These are phyloP conservation scores for Campoplex nolae DNA, from an alignment of 2,888 invertebrate genomes.

Conservation along the genomic window DNA sequence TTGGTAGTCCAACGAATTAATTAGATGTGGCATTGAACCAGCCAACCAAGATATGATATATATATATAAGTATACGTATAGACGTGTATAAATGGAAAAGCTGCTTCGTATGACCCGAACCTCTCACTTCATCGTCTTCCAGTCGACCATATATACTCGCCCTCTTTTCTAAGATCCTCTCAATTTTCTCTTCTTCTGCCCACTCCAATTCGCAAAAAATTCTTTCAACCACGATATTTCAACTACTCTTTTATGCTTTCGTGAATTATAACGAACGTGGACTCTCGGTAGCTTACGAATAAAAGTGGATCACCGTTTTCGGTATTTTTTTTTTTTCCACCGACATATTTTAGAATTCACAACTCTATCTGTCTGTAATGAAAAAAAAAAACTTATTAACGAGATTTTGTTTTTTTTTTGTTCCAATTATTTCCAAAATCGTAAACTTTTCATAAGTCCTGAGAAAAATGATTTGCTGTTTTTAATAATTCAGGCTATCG, in stretches of 20 bases:
- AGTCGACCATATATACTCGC: constrained; percentile 1
- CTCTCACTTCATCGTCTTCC: constrained; percentile 23
- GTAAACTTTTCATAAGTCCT: neutral
- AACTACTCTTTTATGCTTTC: constrained; percentile 32
- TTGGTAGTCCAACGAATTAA: constrained; percentile 72
- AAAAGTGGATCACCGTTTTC: constrained; percentile 20
- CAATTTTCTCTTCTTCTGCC: constrained; percentile 32
- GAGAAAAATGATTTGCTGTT: neutral
- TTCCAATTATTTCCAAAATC: neutral
- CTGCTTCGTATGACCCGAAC: neutral
- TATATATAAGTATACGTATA: neutral
- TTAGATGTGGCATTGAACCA: constrained; percentile 74
- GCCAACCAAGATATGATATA: constrained; percentile 27
- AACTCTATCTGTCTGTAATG: no score
- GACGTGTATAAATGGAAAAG: constrained; percentile 2
- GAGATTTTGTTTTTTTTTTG: neutral
- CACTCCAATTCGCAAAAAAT: constrained; percentile 34
- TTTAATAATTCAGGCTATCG: neutral
- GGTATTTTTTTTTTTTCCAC: neutral
- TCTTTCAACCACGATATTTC: constrained; percentile 34
- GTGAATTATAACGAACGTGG: constrained; percentile 33
- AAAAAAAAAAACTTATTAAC: no score
- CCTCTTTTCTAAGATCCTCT: constrained; percentile 8
- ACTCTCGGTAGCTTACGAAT: neutral
- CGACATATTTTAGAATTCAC: neutral